Percentiles rank a stretch among this genome's conserved stretches.
Conservation (phyloP, 1,140 invertebrate species). For the Paralvinella palmiformis region DNA sequence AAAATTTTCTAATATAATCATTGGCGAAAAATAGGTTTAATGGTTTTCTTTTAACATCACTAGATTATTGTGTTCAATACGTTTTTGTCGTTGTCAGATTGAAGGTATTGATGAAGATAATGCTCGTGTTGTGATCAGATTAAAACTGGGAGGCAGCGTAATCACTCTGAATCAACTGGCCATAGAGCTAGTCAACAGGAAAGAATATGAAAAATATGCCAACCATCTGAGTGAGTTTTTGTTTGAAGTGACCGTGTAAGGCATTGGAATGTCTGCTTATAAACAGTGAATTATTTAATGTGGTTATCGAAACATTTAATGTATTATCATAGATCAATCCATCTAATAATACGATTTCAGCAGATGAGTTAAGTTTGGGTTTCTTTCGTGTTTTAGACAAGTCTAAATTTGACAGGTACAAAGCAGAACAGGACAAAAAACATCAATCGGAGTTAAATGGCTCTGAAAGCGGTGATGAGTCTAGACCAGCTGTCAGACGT, state of each 20-base stretch:
- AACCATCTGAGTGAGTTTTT: conserved; percentile 54
- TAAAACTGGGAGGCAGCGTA: conserved; percentile 63
- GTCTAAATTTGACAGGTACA: conserved; percentile 39
- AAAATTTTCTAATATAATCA: no score
- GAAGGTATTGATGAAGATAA: conserved; percentile 80
- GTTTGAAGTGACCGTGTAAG: neutral
- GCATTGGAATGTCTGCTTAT: no score
- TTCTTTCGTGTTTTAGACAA: conserved; percentile 28
- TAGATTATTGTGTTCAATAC: neutral
- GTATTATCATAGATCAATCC: no score
- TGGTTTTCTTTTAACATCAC: neutral
- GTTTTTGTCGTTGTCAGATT: conserved; percentile 55
- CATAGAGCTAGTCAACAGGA: conserved; percentile 66
- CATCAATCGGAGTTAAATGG: conserved; percentile 8
- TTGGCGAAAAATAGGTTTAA: neutral
- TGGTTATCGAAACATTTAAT: no score
- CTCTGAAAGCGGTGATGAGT: conserved; percentile 9
- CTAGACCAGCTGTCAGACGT: no score
- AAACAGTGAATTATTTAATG: no score
- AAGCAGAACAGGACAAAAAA: conserved; percentile 33
- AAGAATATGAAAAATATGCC: conserved; percentile 72
- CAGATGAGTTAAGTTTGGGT: neutral
- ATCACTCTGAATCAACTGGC: conserved; percentile 71
- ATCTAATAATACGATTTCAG: no score
- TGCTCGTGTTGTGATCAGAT: conserved; percentile 71